phyloP scores from a whole-genome alignment of 2,113 vertebrate species.

The Cololabis saira region DNA sequence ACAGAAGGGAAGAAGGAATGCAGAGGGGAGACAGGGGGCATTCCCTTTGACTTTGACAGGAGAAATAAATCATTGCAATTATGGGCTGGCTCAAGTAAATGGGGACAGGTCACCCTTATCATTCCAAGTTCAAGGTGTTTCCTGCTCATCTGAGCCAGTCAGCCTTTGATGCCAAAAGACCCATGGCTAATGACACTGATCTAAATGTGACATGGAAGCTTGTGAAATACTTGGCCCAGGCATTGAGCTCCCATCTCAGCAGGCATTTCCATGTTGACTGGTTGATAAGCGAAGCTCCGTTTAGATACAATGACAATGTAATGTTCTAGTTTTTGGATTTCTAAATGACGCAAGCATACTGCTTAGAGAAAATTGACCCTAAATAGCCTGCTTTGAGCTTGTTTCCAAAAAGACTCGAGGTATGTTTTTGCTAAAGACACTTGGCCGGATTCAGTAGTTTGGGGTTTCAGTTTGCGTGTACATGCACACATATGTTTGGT shows the following conservation, averaged over 20 bases:
- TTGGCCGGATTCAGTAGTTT: no score
- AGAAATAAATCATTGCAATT: slow-evolving; percentile 79
- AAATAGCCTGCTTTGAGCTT: no score
- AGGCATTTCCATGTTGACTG: slow-evolving; percentile 10
- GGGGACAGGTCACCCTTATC: slow-evolving; percentile 74
- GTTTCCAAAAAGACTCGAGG: no score
- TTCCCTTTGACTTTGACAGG: slow-evolving; percentile 64
- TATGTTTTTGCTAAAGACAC: no score
- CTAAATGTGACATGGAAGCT: slow-evolving; percentile 55
- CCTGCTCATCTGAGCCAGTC: slow-evolving; percentile 66
- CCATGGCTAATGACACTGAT: slow-evolving; percentile 41
- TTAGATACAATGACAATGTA: neutral
- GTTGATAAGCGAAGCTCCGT: neutral
- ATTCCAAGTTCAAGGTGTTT: slow-evolving; percentile 73
- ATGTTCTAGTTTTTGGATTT: no score
- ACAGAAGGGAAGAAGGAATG: slow-evolving; percentile 28
- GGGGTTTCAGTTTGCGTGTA: neutral
- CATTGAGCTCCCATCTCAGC: slow-evolving; percentile 19
- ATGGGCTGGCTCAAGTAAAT: slow-evolving; percentile 66
- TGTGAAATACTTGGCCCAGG: slow-evolving; percentile 43
- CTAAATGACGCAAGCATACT: no score
- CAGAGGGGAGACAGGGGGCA: slow-evolving; percentile 28
- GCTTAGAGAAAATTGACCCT: no score
- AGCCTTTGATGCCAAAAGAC: slow-evolving; percentile 51
- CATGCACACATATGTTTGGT: neutral